Evolutionary conservation across 2,888 invertebrate species (phyloP), one percentile per base, ranked within the genome.

Genomic region (Diarsia dahlii): DNA sequence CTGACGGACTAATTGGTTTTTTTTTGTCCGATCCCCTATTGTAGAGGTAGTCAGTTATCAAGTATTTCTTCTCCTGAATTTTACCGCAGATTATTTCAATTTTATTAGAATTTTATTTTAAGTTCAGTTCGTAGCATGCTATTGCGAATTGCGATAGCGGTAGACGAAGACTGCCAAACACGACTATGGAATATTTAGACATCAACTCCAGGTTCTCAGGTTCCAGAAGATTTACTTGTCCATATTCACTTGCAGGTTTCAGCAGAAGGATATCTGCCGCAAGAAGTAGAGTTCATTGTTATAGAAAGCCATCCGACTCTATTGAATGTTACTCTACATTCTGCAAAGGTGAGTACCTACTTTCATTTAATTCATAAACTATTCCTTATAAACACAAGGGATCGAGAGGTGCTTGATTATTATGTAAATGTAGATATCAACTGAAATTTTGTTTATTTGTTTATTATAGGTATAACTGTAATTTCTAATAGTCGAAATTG

Each of bases 261-360:
- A 89, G 98, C 98, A 50, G 98, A 98, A 90, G 98, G 98, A 60
- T 99, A 97, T 92, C 97, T 98, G 62, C 98, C 99, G 0, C 97
- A 98, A 88, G 98, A 99, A 93, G 97, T 98, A 46, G 98, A 99
- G 91, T 98, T 99, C 92, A 98, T 98, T 94, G 98, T 99, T 13
- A 98, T 98, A 67, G 98, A 99, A 85, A 98, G 98, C 89, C 98
- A 98, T 93, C 98, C 99, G 6, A 99, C 99, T 3, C 95, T 98
- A 71, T 95, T 99, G 65, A 99, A 99, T 94, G 97, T 99, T 58
- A 99, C 99, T 13, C 95, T 99, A 84, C 97, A 98, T 91, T 97
- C 98, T 70, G 97, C 98, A 56, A 98, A 98, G 97, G 99, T 99
- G 97, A 96, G 97, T 93, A 15, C 23, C 20, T 28, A 28, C 28